Evolutionary conservation across 2,888 invertebrate species (phyloP), one percentile per base, ranked within the genome.

Genomic region (Adelphocoris suturalis): DNA sequence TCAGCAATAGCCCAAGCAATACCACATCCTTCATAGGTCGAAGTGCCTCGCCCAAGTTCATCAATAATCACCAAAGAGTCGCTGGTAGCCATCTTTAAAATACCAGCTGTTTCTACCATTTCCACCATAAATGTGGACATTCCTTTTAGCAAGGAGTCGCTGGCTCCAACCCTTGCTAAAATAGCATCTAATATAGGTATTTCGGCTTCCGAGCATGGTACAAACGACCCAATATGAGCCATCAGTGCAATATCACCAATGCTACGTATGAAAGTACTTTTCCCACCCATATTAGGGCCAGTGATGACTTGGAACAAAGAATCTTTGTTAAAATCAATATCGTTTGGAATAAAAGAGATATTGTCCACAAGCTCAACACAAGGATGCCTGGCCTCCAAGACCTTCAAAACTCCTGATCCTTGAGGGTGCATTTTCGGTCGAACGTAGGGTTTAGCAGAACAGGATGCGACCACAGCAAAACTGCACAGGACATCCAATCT

Each of bases 121-220:
- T 99, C 99, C 89, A 98, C 95, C 99, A 99, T 99, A 93, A 99
- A 99, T 0, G 99, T 99, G 89, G 99, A 99, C 91, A 99, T 95
- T 0, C 99, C 99, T 93, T 96, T 96, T 13, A 96, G 94, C 93
- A 98, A 97, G 76, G 96, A 96, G 94, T 99, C 99, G 57, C 96
- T 96, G 0, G 99, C 98, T 0, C 99, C 99, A 2, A 99, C 96
- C 84, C 99, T 94, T 0, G 99, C 98, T 91, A 98, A 94, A 92
- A 99, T 96, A 0, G 96, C 96, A 93, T 97, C 96, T 11, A 98
- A 95, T 91, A 97, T 94, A 0, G 98, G 97, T 88, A 99, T 94
- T 68, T 95, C 95, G 0, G 99, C 99, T 89, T 94, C 93, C 0
- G 95, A 94, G 91, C 98, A 98, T 0, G 99, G 98, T 57, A 99